Evolutionary conservation across 2,797 vertebrate genomes (phyloP).

Genomic region (Acropternis orthonyx): DNA sequence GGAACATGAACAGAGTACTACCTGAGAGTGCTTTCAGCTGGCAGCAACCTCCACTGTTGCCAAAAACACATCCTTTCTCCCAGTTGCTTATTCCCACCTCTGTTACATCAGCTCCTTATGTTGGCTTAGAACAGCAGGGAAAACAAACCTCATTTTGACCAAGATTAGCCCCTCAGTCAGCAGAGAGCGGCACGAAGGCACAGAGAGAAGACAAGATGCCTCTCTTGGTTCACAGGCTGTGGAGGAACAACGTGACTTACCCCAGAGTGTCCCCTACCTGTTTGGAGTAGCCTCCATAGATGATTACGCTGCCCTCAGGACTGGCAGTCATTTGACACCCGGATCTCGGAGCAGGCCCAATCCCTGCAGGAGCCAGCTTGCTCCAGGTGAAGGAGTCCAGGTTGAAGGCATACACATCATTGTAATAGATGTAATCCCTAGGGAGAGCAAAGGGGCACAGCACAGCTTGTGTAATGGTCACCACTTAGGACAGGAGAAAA

Average conservation of each 20-base stretch:
- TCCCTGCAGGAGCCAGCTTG: conserved; percentile 81
- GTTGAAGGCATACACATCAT: conserved; percentile 87
- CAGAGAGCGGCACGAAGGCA: neutral
- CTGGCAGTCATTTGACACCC: conserved; percentile 88
- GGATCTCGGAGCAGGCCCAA: conserved; percentile 84
- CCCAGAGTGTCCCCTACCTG: conserved; percentile 74
- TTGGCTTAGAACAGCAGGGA: neutral
- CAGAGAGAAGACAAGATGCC: neutral
- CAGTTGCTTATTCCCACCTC: neutral
- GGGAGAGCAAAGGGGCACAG: neutral
- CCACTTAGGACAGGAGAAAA: neutral
- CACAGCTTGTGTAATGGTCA: neutral
- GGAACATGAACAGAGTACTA: neutral
- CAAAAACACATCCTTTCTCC: neutral
- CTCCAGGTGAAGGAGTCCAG: conserved; percentile 91
- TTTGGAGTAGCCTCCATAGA: conserved; percentile 97
- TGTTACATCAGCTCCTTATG: neutral
- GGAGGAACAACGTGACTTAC: neutral
- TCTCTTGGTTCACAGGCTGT: neutral
- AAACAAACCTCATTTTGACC: neutral
- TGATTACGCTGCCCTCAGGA: conserved; percentile 81
- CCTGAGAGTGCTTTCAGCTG: neutral
- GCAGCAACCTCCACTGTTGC: neutral
- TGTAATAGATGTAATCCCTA: conserved; percentile 96
- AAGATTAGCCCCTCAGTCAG: neutral